Evolutionary conservation across 2,797 vertebrate genomes (phyloP), one percentile per base, ranked within the genome.

Genomic region (Astyanax mexicanus): DNA sequence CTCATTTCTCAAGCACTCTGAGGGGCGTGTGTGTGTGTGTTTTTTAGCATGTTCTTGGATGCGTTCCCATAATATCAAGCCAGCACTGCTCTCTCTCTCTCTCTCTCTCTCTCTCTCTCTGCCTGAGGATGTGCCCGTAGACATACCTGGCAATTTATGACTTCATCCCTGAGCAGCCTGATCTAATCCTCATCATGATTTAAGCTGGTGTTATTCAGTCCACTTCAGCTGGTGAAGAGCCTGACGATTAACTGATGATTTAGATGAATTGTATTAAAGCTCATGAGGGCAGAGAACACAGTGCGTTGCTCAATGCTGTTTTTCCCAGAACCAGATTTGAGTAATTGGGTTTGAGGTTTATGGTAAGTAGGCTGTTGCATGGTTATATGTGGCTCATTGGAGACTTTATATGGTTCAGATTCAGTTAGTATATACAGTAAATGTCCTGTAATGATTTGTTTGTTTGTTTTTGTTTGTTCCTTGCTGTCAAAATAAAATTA

Each of bases 1-100:
- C 40, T 15, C 11, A 21, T 67, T 44, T 69, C 27, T 49, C 35
- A 7, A 23, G 42, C 7, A 17, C 57, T 58, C 8, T 13, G 32
- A 13, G 45, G 5, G 5, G 32, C 70, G 57, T 77, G 19, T 35
- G 29, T 72, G 42, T 65, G 55, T 76, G 7, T 47, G 64, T 52
- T 11, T 52, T 47, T 15, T 21, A 21, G 11, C 35, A 8, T 67
- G 47, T 23, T 49, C 13, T 35, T 37, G 10, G 32, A 54, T 15
- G 38, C 17, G 3, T 35, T 60, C 57, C 57, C 57, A 60, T 37
- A 35, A 37, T 37, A 9, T 60, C 32, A 60, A 60, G 57, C 57
- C 35, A 40, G 37, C 4, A 42, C 60, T 44, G 38, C 37, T 21
- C n/a, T 15, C 19, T 19, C 64, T 35, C n/a, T n/a, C n/a, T n/a